Base-by-base conservation (phyloP, 2,113 vertebrate genomes). In the Baryphthengus martii region DNA sequence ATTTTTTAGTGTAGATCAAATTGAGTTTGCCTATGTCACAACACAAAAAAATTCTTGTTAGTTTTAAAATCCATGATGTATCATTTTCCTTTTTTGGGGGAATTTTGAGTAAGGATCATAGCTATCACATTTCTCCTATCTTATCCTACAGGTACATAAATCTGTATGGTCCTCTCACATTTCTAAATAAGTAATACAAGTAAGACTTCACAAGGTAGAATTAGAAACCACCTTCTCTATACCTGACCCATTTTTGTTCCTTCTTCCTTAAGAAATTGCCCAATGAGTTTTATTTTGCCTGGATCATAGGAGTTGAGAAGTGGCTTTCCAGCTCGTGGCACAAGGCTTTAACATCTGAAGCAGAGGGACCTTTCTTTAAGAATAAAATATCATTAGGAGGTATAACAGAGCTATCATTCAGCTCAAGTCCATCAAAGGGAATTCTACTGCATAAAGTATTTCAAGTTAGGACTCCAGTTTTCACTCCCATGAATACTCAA, bases 231-330 rank as follows among this genome's bases (percentile, higher is more conserved):
- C 37, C 42, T 59, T 94, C n/a, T 92, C 56, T 93, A 50, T 85
- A 95, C 31, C n/a, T 71, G 45, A 85, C 29, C 37, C 50, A 49
- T 58, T 86, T 96, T 94, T 93, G 70, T 95, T 87, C 86, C 26
- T 96, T 91, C 77, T 95, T 75, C 17, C 29, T 21, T 70, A 71
- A 86, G 23, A 92, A 93, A 86, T 88, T 72, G 29, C 77, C 61
- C 73, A 73, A 63, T 59, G 85, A 96, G 39, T 95, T 98, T 95
- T 94, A 84, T 42, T 96, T 96, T 95, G 66, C 68, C 72, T 92
- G 79, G 72, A 88, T 89, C 80, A 93, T 72, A 92, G 85, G 39
- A 92, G 42, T 79, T 95, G 67, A 96, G 79, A 93, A 89, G 76
- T 65, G 86, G 50, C 49, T 95, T 96, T 94, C 63, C 74, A 91